Evolutionary conservation across 1,140 invertebrate species (phyloP), one percentile per base, ranked within the genome.

Genomic region (Cephus cinctus): DNA sequence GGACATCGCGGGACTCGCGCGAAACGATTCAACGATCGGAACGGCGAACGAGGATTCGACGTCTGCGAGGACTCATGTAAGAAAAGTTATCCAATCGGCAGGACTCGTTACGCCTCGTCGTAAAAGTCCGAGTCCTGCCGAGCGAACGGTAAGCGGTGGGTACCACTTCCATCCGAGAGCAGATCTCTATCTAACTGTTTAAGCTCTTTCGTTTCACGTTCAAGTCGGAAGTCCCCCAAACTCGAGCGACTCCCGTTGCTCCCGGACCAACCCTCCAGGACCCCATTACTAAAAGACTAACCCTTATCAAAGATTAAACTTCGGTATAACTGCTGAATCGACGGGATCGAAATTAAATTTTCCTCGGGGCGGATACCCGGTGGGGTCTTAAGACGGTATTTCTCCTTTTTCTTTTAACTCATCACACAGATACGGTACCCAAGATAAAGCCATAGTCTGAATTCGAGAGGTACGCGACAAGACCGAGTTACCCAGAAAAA

Each of bases 311-410:
- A 80, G 78, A 79, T 79, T 79, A 79, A 79, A 79, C 77, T 79
- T 78, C 48, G 60, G 70, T 76, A 77, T 77, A 76, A 77, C 69
- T 79, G 77, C 78, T 78, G 78, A 80, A 78, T 79, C 77, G 76
- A 79, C 78, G 70, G 75, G 74, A 78, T 79, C 68, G 77, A 78
- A 80, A 80, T 80, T 80, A 80, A 80, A 80, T 80, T 79, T 79
- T 72, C 73, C 65, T 5, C 20, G 31, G 35, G 11, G 12, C 12
- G 5, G 42, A 18, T 22, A 16, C 20, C 12, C 27, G 27, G 27
- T 31, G n/a, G n/a, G n/a, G n/a, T n/a, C n/a, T n/a, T n/a, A n/a
- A n/a, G n/a, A n/a, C n/a, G n/a, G n/a, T n/a, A n/a, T n/a, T n/a
- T n/a, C n/a, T n/a, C n/a, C n/a, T n/a, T n/a, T n/a, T n/a, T n/a